phyloP scores from a whole-genome alignment of 2,797 vertebrate species.

The Eulemur albifrons region DNA sequence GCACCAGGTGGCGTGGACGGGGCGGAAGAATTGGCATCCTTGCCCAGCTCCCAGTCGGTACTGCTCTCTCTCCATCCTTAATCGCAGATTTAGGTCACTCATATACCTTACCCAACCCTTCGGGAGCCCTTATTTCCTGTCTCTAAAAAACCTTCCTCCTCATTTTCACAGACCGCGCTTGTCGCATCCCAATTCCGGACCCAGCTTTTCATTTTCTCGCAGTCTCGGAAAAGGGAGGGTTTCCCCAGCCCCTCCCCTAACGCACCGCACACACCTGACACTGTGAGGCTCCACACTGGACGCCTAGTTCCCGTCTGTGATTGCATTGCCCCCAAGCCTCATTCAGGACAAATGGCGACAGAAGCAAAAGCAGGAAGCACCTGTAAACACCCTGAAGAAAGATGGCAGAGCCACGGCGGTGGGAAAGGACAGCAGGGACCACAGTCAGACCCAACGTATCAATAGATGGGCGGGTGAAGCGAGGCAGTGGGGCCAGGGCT shows the following conservation, averaged over 20 bases:
- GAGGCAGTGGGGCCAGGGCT: background rate
- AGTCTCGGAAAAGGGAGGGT: background rate
- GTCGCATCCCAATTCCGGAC: background rate
- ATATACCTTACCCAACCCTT: slow-evolving; percentile 81
- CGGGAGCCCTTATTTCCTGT: slow-evolving; percentile 25
- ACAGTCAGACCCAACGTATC: background rate
- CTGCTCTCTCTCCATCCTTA: slow-evolving; percentile 80
- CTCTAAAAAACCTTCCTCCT: background rate
- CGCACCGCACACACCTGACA: background rate
- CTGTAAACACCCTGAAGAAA: background rate
- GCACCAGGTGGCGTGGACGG: slow-evolving; percentile 92
- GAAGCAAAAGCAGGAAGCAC: background rate
- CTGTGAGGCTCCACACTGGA: no score
- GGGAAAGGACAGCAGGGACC: background rate
- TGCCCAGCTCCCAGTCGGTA: slow-evolving; percentile 77
- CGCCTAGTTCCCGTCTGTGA: background rate
- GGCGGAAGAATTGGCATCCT: slow-evolving; percentile 95
- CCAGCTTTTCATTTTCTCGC: background rate
- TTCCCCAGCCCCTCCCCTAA: background rate
- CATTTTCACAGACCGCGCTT: background rate
- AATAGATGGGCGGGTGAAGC: background rate
- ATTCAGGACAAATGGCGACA: background rate
- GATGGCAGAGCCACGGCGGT: background rate
- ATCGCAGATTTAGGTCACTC: slow-evolving; percentile 80
- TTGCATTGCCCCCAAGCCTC: background rate